Evolutionary conservation across 2,888 invertebrate genomes (phyloP).

Genomic region (Plebejus melissa): DNA sequence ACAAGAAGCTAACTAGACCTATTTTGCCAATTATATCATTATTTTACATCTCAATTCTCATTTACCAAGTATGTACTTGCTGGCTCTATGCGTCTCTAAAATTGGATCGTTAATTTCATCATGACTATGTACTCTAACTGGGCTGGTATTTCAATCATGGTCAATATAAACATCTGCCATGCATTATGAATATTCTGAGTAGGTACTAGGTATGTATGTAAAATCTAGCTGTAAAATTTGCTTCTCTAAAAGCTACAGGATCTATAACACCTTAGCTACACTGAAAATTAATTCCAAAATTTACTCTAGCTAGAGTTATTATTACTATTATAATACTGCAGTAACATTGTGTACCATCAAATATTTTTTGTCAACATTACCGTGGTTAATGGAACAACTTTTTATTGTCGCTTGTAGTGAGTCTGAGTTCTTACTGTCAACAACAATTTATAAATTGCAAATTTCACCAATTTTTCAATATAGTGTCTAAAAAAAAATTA

Average conservation of each 20-base stretch:
- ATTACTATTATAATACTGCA: too few relatives aligned
- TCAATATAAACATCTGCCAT: not conserved
- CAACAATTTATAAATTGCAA: not conserved
- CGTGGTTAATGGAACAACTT: too few relatives aligned
- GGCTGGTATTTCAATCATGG: not conserved
- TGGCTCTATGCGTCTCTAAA: not conserved
- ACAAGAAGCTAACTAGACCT: constrained; percentile 33
- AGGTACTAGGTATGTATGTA: too few relatives aligned
- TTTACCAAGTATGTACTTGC: not conserved
- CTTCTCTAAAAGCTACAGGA: too few relatives aligned
- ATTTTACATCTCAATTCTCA: constrained; percentile 32
- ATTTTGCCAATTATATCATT: constrained; percentile 34
- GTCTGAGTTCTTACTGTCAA: not conserved
- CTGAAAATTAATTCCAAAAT: not conserved
- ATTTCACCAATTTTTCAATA: not conserved
- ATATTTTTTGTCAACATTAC: too few relatives aligned
- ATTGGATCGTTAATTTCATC: constrained; percentile 28
- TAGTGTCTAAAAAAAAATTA: not conserved
- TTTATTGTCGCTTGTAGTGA: too few relatives aligned
- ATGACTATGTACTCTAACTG: not conserved
- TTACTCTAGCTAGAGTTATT: too few relatives aligned
- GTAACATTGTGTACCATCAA: too few relatives aligned
- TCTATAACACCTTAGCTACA: not conserved
- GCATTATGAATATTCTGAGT: too few relatives aligned
- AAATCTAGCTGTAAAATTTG: too few relatives aligned